Conservation (phyloP, 53 echinoderm and acorn worm species). For the Holothuria scabra region DNA sequence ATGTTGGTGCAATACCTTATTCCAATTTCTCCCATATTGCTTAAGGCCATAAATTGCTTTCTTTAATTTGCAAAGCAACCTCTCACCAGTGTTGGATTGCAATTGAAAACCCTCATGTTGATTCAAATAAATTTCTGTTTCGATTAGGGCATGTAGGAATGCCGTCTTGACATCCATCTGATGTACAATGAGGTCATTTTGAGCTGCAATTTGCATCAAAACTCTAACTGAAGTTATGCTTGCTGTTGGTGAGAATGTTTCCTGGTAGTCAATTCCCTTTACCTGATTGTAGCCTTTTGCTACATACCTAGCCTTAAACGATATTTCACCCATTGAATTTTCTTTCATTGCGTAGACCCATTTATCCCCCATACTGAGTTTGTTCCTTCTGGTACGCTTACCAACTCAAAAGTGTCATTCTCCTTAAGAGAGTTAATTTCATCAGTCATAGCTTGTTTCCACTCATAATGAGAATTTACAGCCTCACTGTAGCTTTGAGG, state of each 20-base stretch:
- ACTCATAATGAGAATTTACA: conserved; percentile 1
- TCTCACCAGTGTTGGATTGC: not conserved
- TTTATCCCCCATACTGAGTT: conserved; percentile 15
- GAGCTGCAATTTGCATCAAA: conserved; percentile 52
- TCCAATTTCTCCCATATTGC: conserved; percentile 54
- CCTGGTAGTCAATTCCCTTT: conserved; percentile 45
- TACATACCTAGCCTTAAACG: not conserved
- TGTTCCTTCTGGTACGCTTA: conserved; percentile 40
- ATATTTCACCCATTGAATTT: not conserved
- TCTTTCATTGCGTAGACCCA: not conserved
- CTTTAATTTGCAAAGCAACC: conserved; percentile 12
- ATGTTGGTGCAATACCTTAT: conserved; percentile 40
- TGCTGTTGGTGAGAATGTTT: too few species aligned
- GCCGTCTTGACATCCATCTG: conserved; percentile 43
- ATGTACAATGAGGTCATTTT: conserved; percentile 48
- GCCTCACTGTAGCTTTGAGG: conserved; percentile 49
- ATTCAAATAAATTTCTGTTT: not conserved
- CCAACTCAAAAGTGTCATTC: conserved; percentile 46
- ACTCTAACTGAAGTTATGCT: not conserved
- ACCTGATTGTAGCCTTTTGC: conserved; percentile 47
- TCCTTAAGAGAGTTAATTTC: conserved; percentile 33
- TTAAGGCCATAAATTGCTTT: conserved; percentile 53
- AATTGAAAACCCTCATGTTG: not conserved
- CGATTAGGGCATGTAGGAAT: too few species aligned
- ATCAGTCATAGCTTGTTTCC: conserved; percentile 44